These are phyloP conservation scores for Neomicropteryx cornuta DNA, from an alignment of 1,140 invertebrate species.

Conservation along the genomic window DNA sequence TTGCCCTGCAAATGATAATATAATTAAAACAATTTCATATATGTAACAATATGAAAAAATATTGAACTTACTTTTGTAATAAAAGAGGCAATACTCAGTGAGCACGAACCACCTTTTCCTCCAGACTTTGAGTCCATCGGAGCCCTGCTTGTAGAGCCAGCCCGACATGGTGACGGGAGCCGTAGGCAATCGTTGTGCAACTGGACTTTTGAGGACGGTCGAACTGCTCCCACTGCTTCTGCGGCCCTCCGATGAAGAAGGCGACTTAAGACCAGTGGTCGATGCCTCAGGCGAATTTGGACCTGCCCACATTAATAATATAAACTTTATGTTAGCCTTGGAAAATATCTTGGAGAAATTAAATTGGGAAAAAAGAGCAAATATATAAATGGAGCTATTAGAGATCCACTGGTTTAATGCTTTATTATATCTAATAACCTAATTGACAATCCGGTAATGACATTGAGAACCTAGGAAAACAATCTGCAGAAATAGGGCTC, in stretches of 20 bases:
- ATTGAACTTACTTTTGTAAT: constrained; percentile 88
- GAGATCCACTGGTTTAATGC: too few relatives aligned
- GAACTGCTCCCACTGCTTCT: constrained; percentile 49
- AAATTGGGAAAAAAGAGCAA: constrained; percentile 29
- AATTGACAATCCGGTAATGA: too few relatives aligned
- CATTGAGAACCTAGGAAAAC: too few relatives aligned
- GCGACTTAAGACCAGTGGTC: constrained; percentile 35
- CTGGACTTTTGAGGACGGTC: constrained; percentile 54
- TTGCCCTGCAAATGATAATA: too few relatives aligned
- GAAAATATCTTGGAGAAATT: constrained; percentile 20
- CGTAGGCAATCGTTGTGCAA: constrained; percentile 63
- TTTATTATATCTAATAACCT: too few relatives aligned
- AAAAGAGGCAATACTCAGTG: constrained; percentile 88
- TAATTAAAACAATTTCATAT: too few relatives aligned
- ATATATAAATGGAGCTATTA: constrained; percentile 28
- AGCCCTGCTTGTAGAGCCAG: constrained; percentile 87
- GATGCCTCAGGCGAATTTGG: constrained; percentile 35
- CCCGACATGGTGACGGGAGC: constrained; percentile 77
- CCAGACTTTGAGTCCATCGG: constrained; percentile 85
- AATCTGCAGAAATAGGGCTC: too few relatives aligned
- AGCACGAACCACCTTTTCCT: constrained; percentile 92
- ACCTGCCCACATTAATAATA: constrained; percentile 17
- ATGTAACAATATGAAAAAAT: too few relatives aligned
- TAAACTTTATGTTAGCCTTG: constrained; percentile 21
- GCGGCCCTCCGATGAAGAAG: constrained; percentile 44